Base-by-base conservation (phyloP, 2,888 invertebrate species). In the Drosophila falleni region DNA sequence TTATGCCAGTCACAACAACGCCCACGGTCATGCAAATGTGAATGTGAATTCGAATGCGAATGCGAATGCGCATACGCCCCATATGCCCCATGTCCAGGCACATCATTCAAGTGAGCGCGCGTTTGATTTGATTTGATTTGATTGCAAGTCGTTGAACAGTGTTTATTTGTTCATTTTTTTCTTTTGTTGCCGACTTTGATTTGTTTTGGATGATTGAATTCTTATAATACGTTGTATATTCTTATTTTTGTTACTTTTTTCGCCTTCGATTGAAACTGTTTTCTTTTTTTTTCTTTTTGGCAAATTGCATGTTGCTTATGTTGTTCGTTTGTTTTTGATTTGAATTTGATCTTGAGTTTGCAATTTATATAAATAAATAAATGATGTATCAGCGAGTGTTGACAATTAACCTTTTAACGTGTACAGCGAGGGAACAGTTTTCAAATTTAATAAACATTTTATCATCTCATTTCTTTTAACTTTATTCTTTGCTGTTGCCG, bases 51-150 rank as follows among this genome's bases (percentile, higher is more conserved):
- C 55, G 55, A 63, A 75, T 35, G 73, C 62, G 61, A 55, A 55
- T 42, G 42, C 55, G 42, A 80, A 83, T 55, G 80, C 63, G 65
- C 67, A 68, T 63, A 64, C 67, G 62, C 61, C 74, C 55, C 73
- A 74, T 51, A 62, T 74, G 63, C 78, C 70, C 65, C 84, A 81
- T 67, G 76, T 61, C 70, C 85, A 76, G 74, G 69, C 72, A 68
- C 90, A 89, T 80, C 89, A 91, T 81, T 81, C 91, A 91, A 91
- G 91, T 91, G 91, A 91, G 91, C 78, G 81, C 86, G 90, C 87
- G 81, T 89, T 85, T 80, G 77, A 79, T 77, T 77, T 79, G 77
- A 79, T 77, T 77, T 79, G 70, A 81, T 68, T 88, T 64, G 80
- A 63, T 68, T 72, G 81, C 87, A 71, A 65, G 56, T 55, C 61